Base-by-base conservation (phyloP, 2,888 invertebrate genomes). In the Rotaria socialis region DNA sequence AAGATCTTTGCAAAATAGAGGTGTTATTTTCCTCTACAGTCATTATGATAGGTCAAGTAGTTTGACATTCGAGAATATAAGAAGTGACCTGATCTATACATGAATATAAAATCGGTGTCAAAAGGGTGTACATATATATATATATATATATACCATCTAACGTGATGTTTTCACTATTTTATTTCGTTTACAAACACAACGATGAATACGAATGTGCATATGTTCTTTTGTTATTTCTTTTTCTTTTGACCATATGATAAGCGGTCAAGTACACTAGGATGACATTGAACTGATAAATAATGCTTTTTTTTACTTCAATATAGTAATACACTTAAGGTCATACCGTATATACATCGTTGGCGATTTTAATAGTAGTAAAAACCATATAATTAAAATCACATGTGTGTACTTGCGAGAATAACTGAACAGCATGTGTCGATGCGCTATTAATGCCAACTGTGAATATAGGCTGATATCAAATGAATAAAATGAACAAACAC, bases 21-120 rank as follows among this genome's bases (percentile, higher is more conserved):
- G 67, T 67, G 67, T 67, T 67, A 67, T 67, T 67, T 35, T 67
- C 35, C 67, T 67, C 35, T 67, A 67, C 35, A 35, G 67, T 67
- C 67, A 67, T 67, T 41, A 67, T 41, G 19, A 67, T 67, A 67
- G 67, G 67, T 67, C 67, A 67, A 67, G 67, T 67, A 67, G 35
- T 67, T 67, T 67, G 67, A 67, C 67, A 67, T 67, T 67, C 67
- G 16, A 27, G 4, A 27, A 67, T 67, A 67, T 67, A 35, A 67
- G 35, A 67, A 67, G 14, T 67, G 67, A 67, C 67, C 67, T 35
- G 67, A 67, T 67, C 19, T 67, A 35, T 67, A 16, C 19, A 19
- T 41, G 35, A 19, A 67, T 67, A 35, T 67, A 67, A 67, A 67
- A 67, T 67, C 27, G n/a, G n/a, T 35, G 67, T 67, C 67, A n/a